Conservation (phyloP, 1,140 invertebrate genomes). For the Penaeus japonicus region DNA sequence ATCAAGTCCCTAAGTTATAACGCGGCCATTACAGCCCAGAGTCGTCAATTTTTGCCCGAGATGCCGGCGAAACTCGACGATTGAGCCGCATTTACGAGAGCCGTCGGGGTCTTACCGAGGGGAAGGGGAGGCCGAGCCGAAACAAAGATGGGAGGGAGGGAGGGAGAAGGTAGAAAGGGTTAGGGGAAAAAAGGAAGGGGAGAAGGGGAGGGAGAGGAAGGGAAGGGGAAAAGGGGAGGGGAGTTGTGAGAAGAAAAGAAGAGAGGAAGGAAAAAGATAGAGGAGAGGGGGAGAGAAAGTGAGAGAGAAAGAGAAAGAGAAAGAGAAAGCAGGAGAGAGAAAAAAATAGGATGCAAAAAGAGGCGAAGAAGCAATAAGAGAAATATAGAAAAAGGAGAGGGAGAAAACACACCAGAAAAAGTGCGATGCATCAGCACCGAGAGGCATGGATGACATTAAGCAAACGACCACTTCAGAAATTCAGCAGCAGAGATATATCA, state of each 20-base stretch:
- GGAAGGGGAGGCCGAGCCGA: not conserved
- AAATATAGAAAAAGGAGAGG: not conserved
- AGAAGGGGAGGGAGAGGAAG: not conserved
- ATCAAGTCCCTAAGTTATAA: conserved; percentile 44
- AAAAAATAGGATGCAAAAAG: not conserved
- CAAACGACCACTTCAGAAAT: no score
- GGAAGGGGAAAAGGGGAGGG: not conserved
- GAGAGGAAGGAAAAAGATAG: not conserved
- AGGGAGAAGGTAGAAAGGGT: not conserved
- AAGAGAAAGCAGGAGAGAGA: not conserved
- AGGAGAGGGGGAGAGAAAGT: not conserved
- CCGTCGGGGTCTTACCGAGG: not conserved
- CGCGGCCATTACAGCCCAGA: conserved; percentile 45
- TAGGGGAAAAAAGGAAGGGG: not conserved
- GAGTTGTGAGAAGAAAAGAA: not conserved
- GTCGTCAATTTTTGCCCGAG: conserved; percentile 47
- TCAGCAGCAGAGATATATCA: no score
- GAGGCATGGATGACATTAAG: no score
- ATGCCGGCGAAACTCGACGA: conserved; percentile 26
- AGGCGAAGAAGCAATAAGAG: not conserved
- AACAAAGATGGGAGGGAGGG: conserved; percentile 18
- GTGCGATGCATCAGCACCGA: not conserved
- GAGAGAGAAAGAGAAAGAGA: not conserved
- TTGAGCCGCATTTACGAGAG: conserved; percentile 34
- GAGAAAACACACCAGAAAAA: not conserved